Percentiles rank a stretch among this genome's conserved stretches.
phyloP scores from a whole-genome alignment of 2,888 invertebrate genomes.

The Apamea anceps region DNA sequence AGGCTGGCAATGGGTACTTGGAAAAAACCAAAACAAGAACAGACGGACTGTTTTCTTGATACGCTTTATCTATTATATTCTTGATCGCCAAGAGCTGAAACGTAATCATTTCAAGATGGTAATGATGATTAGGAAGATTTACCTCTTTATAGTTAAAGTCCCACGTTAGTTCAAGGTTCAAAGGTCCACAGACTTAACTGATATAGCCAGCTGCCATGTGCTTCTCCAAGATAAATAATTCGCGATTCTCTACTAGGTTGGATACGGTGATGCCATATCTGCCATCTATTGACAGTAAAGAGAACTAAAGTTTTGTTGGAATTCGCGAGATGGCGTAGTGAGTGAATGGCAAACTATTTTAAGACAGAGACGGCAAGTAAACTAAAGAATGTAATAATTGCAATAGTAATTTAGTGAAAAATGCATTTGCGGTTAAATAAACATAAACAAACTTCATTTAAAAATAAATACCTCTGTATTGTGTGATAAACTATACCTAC shows the following conservation, averaged over 20 bases:
- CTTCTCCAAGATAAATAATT: slow-evolving; percentile 4
- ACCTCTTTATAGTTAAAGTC: neutral
- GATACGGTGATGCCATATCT: neutral
- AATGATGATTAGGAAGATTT: neutral
- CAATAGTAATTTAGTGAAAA: neutral
- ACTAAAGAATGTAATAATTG: neutral
- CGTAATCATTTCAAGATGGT: neutral
- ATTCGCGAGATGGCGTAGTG: slow-evolving; percentile 46
- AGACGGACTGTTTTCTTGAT: neutral
- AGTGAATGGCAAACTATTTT: neutral
- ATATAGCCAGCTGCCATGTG: neutral
- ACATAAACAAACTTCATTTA: neutral
- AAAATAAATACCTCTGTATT: neutral
- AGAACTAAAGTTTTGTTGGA: slow-evolving; percentile 4
- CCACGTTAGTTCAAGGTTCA: neutral
- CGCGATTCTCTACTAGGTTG: neutral
- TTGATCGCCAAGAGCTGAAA: neutral
- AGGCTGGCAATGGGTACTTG: neutral
- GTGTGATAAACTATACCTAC: no score
- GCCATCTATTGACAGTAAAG: slow-evolving; percentile 45
- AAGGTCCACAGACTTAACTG: neutral
- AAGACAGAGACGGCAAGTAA: neutral
- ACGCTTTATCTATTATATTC: no score
- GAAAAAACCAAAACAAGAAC: neutral
- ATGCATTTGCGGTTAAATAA: neutral